Evolutionary conservation across 1,140 invertebrate species (phyloP).

Genomic region (Coptotermes formosanus): DNA sequence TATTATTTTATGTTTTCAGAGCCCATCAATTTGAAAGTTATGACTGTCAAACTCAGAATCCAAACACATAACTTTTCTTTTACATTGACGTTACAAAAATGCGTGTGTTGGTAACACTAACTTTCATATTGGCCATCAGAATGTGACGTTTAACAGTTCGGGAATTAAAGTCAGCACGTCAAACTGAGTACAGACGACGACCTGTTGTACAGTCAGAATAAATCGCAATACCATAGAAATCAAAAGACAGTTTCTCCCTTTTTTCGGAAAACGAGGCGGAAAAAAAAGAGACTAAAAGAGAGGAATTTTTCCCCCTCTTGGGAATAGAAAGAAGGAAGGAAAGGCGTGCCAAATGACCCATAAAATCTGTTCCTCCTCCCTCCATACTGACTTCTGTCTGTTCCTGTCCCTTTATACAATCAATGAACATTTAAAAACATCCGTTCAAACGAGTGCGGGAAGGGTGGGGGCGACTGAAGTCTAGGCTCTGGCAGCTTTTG

Average conservation of each 20-base stretch:
- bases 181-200: not conserved
- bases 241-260: not conserved
- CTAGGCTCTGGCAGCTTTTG: not conserved
- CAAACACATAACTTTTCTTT: not conserved
- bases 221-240: not conserved
- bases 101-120: not conserved
- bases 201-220: not conserved
- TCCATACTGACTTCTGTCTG: not conserved
- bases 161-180: not conserved
- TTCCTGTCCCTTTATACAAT: not conserved
- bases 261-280: not conserved
- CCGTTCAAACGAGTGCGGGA: not conserved
- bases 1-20: not conserved
- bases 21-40: slow-evolving; percentile 8
- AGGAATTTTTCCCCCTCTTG: not conserved
- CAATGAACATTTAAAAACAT: slow-evolving; percentile 28
- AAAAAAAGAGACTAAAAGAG: slow-evolving; percentile 15
- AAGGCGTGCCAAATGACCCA: slow-evolving; percentile 27
- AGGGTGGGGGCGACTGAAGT: not conserved
- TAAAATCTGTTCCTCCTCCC: slow-evolving; percentile 24
- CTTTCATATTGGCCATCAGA: not conserved
- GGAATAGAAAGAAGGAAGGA: not conserved
- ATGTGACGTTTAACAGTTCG: not conserved
- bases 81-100: slow-evolving; percentile 4
- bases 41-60: not conserved